Base-by-base conservation (phyloP, 1,140 invertebrate genomes). In the Scaptomyza pallida region DNA sequence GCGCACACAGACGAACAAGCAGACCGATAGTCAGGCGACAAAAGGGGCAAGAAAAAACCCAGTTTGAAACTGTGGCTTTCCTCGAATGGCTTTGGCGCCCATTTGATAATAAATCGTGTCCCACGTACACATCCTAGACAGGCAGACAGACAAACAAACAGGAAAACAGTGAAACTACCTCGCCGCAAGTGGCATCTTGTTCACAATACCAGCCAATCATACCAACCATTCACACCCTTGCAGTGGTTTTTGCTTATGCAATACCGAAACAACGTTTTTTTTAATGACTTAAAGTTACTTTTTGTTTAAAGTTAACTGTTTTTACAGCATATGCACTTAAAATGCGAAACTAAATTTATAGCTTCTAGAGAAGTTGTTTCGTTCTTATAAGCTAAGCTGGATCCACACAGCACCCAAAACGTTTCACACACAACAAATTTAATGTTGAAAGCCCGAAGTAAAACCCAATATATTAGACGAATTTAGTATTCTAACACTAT, bases 81-180 rank as follows among this genome's bases (percentile, higher is more conserved):
- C 73, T 86, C 73, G 81, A 81, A 77, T 81, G 81, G 86, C 77
- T 76, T 77, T 86, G 81, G 81, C 81, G 81, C 81, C 81, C 81
- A 81, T 85, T 85, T 88, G 73, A 77, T 86, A 86, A 85, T 85
- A 85, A 85, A 85, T 85, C 81, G 65, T 88, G 73, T 56, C 65
- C 70, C 37, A 70, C 54, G 50, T 44, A 56, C 35, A 64, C 30
- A 52, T 26, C 5, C 23, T 4, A 26, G 5, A 60, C 30, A 72
- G 26, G 50, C 35, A 26, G 15, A 26, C 17, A 33, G 10, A 59
- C 21, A 16, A 50, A 13, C 15, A 17, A 16, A 48, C 41, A 17
- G 35, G 6, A 17, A 30, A 48, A 26, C 23, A 26, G 23, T 30
- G 4, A 30, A 57, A 21, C 37, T 17, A 41, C 30, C 33, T 13